Conservation (phyloP, 1,140 invertebrate species). For the Drosophila dunni region DNA sequence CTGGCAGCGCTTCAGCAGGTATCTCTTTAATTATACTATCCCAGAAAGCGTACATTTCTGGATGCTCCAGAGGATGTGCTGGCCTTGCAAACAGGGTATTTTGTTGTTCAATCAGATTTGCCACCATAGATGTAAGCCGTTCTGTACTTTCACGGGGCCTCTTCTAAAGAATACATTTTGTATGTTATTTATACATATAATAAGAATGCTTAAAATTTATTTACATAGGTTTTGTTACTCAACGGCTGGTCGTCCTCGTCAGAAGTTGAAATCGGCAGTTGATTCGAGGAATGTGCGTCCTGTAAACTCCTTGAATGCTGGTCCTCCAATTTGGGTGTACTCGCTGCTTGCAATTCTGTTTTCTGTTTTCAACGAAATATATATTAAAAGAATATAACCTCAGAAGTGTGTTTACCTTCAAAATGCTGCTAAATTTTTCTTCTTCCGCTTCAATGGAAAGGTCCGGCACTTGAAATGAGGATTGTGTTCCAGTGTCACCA, state of each 20-base stretch:
- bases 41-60: slow-evolving; percentile 28
- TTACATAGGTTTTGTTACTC: neutral
- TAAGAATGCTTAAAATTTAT: neutral
- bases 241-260: slow-evolving; percentile 16
- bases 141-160: slow-evolving; percentile 3
- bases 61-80: neutral
- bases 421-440: slow-evolving; percentile 11
- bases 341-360: neutral
- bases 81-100: neutral
- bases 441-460: slow-evolving; percentile 14
- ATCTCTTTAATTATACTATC: slow-evolving; percentile 30
- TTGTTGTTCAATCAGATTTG: slow-evolving; percentile 18
- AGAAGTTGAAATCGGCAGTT: neutral
- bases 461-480: slow-evolving; percentile 16
- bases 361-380: neutral
- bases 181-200: neutral
- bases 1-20: slow-evolving; percentile 12
- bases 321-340: neutral
- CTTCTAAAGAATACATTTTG: neutral
- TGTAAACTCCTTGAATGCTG: neutral
- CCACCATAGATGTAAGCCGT: slow-evolving; percentile 3
- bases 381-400: neutral
- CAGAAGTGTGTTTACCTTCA: slow-evolving; percentile 3
- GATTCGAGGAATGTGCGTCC: neutral
- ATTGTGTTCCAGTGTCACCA: slow-evolving; percentile 11